Evolutionary conservation across 1,140 invertebrate species (phyloP).

Genomic region (Trichonephila inaurata): DNA sequence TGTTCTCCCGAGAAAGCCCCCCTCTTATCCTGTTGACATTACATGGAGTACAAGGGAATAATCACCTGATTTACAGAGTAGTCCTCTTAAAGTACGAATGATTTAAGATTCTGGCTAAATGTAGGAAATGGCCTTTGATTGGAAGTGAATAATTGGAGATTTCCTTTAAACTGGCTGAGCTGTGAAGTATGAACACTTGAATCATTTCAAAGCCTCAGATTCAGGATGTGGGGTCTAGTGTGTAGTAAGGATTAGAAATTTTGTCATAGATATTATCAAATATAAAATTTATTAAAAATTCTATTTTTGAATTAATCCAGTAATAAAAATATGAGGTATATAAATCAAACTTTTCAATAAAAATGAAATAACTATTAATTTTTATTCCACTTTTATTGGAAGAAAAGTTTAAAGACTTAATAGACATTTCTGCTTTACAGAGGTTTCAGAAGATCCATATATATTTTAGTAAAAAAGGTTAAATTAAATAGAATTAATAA

Average conservation of each 20-base stretch:
- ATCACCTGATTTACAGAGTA: neutral
- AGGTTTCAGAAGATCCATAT: no score
- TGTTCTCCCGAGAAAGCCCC: slow-evolving; percentile 3
- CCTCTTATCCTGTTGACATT: neutral
- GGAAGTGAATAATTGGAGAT: neutral
- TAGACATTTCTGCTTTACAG: no score
- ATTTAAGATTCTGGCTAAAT: slow-evolving; percentile 4
- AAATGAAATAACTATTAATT: no score
- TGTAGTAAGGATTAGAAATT: neutral
- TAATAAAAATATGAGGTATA: no score
- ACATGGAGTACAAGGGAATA: neutral
- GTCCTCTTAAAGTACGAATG: slow-evolving; percentile 16
- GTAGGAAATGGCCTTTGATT: slow-evolving; percentile 6
- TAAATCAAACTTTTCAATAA: no score
- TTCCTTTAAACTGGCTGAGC: neutral
- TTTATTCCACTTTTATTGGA: no score
- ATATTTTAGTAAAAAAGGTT: no score
- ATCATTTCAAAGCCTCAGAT: neutral
- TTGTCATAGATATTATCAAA: neutral
- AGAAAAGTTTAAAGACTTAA: no score
- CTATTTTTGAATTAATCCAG: no score
- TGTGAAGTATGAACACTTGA: neutral
- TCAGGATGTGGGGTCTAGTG: neutral
- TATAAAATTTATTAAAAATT: neutral
- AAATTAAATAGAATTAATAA: no score